Evolutionary conservation across 1,140 invertebrate species (phyloP).

Genomic region (Drosophila oshimai): DNA sequence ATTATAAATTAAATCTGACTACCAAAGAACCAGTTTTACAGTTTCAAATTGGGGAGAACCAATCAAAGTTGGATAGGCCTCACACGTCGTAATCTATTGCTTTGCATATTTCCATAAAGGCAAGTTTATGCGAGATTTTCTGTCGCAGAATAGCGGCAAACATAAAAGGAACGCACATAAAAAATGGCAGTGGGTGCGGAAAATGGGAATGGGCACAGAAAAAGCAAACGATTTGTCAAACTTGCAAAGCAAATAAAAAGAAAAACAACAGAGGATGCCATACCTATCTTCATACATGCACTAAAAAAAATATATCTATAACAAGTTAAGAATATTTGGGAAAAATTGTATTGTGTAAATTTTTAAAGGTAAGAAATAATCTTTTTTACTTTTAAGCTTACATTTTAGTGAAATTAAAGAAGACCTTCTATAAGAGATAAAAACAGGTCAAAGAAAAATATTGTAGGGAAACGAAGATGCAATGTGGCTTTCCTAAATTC

Average conservation of each 20-base stretch:
- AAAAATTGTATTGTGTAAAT: too few relatives aligned
- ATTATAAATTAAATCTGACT: neutral
- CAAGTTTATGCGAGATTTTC: constrained; percentile 45
- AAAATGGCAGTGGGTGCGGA: constrained; percentile 19
- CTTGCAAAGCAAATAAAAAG: neutral
- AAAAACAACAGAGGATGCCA: neutral
- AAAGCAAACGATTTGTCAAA: constrained; percentile 48
- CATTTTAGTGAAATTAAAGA: too few relatives aligned
- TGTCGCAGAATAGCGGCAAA: constrained; percentile 17
- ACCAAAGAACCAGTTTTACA: neutral
- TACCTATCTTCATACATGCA: neutral
- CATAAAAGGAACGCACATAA: constrained; percentile 49
- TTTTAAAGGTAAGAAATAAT: too few relatives aligned
- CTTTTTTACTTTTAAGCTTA: too few relatives aligned
- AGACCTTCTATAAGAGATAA: too few relatives aligned
- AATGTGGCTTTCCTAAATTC: too few relatives aligned
- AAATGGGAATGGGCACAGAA: neutral
- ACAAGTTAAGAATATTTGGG: too few relatives aligned
- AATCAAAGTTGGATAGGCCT: constrained; percentile 25
- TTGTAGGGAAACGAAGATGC: too few relatives aligned
- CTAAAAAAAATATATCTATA: constrained; percentile 4
- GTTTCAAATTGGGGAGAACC: neutral
- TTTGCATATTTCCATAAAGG: constrained; percentile 37
- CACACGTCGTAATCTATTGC: constrained; percentile 25
- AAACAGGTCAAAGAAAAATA: too few relatives aligned